Conservation (phyloP, 2,113 vertebrate species). For the western clawed frog (Xenopus tropicalis) region DNA sequence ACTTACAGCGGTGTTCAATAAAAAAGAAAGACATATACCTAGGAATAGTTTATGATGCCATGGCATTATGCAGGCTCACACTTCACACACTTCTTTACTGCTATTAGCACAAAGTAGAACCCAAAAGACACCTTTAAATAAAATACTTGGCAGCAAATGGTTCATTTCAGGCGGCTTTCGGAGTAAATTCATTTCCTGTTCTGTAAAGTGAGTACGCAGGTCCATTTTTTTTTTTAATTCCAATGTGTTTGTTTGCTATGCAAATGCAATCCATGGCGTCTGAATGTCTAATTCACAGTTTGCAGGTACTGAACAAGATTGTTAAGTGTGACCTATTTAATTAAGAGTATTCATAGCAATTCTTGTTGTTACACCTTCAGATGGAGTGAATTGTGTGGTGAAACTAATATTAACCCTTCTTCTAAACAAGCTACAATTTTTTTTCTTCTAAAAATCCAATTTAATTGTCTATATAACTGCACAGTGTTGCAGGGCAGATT, state of each 20-base stretch:
- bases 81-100: neutral
- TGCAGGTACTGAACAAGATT: conserved; percentile 21
- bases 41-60: neutral
- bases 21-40: too few species aligned
- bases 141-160: neutral
- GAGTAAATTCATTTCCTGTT: neutral
- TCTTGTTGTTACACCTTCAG: conserved; percentile 28
- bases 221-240: conserved; percentile 13
- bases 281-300: conserved; percentile 34
- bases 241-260: conserved; percentile 31
- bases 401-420: neutral
- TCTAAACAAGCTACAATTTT: too few species aligned
- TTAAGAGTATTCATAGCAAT: conserved; percentile 36
- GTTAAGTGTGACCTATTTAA: conserved; percentile 35
- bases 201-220: neutral
- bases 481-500: too few species aligned
- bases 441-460: too few species aligned
- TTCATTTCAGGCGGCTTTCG: neutral
- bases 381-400: conserved; percentile 21
- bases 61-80: neutral
- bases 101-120: neutral
- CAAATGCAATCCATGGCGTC: conserved; percentile 24
- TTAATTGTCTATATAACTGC: too few species aligned
- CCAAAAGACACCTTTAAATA: neutral
- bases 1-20: too few species aligned